Base-by-base conservation (phyloP, 1,140 invertebrate genomes). In the Harpegnathos saltator region DNA sequence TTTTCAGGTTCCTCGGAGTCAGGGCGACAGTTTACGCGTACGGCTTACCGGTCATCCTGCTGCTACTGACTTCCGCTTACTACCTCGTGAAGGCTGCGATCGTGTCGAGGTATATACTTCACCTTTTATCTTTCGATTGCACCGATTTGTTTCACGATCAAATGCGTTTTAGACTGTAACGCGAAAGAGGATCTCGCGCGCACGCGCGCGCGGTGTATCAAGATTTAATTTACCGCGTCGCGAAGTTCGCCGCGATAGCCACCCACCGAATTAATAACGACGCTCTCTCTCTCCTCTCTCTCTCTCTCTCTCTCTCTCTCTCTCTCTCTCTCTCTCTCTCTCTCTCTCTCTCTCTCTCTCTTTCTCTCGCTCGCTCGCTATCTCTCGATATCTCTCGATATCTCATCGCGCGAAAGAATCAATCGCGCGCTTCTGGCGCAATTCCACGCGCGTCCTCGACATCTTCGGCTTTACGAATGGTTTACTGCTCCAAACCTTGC, bases 51-150 rank as follows among this genome's bases (percentile, higher is more conserved):
- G 91, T 94, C 17, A 78, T 91, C 26, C 62, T 94, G 29, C 86
- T 95, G 19, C 88, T 95, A 11, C 87, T 94, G 29, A 83, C 86
- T 26, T 92, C 94, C 7, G 87, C 91, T 24, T 93, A 94, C 80
- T 94, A 94, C 75, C 90, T 95, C 38, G 56, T 95, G 12, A 94
- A 94, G 69, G 92, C 94, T 56, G 94, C 94, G n/a, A 92, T 95
- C 48, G 92, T 94, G 0, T 92, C 94, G 29, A 94, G 94, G 91
- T 94, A 94, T 71, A 83, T n/a, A n/a, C n/a, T n/a, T n/a, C n/a
- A n/a, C n/a, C n/a, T n/a, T 1, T 24, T 7, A 14, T 44, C 9
- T 26, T 56, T 50, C 29, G 7, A 24, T 62, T 50, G 15, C 5
- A 52, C 9, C 38, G 7, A 54, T 71, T 33, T 17, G 38, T 58